phyloP scores from a whole-genome alignment of 2,888 invertebrate genomes.

The Periphyllus acericola region DNA sequence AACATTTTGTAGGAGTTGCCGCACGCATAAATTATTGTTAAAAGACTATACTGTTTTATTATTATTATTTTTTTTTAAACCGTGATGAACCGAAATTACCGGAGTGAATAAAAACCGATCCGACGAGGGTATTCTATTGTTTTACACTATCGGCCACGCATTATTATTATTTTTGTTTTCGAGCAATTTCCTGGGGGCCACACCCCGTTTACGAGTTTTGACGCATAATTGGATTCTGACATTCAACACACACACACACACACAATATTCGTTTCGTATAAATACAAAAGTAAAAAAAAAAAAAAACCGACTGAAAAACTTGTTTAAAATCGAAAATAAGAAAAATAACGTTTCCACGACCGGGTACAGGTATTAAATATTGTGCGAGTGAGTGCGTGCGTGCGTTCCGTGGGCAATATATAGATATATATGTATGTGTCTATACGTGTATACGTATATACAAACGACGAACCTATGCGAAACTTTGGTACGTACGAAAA shows the following conservation, averaged over 20 bases:
- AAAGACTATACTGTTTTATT: conserved; percentile 37
- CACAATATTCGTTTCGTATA: background rate
- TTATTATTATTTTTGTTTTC: conserved; percentile 60
- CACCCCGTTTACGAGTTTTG: conserved; percentile 59
- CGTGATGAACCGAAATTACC: conserved; percentile 53
- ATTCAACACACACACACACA: conserved; percentile 30
- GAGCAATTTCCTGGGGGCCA: conserved; percentile 59
- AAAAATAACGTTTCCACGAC: conserved; percentile 36
- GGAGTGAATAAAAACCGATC: conserved; percentile 60
- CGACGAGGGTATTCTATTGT: conserved; percentile 57
- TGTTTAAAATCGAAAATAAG: conserved; percentile 47
- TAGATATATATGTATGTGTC: background rate
- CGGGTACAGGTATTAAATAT: conserved; percentile 8
- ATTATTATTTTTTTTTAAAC: conserved; percentile 17
- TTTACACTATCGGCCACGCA: conserved; percentile 52
- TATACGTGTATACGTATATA: too few relatives aligned
- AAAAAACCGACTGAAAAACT: conserved; percentile 30
- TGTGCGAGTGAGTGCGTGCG: background rate
- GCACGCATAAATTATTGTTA: conserved; percentile 46
- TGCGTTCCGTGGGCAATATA: background rate
- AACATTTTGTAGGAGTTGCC: conserved; percentile 58
- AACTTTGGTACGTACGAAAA: background rate
- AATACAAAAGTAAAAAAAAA: conserved; percentile 19
- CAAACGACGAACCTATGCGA: background rate
- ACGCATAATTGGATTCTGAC: conserved; percentile 61